Conservation (phyloP, 2,888 invertebrate species). For the Andrena flavipes region DNA sequence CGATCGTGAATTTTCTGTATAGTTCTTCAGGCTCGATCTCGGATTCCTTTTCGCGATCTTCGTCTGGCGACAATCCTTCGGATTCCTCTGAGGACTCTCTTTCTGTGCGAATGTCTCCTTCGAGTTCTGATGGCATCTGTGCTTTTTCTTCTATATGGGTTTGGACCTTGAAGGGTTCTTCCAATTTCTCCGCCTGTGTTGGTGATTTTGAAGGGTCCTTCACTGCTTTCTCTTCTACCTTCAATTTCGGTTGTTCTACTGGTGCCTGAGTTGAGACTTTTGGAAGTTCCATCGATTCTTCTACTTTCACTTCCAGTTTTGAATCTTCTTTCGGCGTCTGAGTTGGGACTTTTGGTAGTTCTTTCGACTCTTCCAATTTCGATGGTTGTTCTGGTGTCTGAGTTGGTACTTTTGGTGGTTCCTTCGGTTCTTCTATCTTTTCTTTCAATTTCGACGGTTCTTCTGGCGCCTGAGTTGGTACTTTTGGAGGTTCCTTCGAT, state of each 20-base stretch:
- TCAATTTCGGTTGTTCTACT: neutral
- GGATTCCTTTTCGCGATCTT: neutral
- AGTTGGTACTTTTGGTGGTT: no score
- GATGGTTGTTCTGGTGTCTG: neutral
- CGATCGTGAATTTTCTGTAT: conserved; percentile 75
- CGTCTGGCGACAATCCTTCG: neutral
- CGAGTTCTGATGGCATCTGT: no score
- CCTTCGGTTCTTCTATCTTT: neutral
- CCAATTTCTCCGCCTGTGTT: neutral
- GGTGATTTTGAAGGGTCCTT: neutral
- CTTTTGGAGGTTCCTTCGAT: neutral
- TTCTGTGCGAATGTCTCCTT: neutral
- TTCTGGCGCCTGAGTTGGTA: neutral
- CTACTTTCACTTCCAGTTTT: no score
- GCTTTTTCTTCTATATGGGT: neutral
- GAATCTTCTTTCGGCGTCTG: no score
- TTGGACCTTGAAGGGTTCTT: neutral
- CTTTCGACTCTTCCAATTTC: no score
- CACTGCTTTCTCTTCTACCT: neutral
- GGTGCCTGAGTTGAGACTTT: no score
- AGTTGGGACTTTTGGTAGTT: no score
- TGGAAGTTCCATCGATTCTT: neutral
- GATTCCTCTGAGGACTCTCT: neutral
- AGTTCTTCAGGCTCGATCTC: conserved; percentile 16
- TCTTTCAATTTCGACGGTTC: neutral